phyloP scores from a whole-genome alignment of 1,140 invertebrate species.

The Drosophila guanche region DNA sequence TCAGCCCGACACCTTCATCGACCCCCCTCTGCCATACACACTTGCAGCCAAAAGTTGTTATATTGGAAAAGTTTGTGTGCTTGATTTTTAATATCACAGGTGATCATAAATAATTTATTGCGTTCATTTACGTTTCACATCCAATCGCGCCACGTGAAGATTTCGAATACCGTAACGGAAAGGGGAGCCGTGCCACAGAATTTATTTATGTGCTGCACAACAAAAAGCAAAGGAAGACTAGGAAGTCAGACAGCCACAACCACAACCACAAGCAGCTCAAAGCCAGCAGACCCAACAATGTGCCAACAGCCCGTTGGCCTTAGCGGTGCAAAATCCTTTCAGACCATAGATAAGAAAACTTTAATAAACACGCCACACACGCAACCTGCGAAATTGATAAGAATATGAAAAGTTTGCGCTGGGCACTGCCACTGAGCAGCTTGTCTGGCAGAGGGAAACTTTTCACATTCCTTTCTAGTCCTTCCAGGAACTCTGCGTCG shows the following conservation, averaged over 20 bases:
- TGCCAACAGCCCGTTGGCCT: slow-evolving; percentile 65
- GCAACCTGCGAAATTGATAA: slow-evolving; percentile 78
- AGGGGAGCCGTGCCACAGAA: slow-evolving; percentile 41
- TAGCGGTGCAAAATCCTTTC: slow-evolving; percentile 68
- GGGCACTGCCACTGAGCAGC: slow-evolving; percentile 43
- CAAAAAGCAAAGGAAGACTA: slow-evolving; percentile 49
- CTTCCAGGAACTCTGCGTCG: too few species aligned
- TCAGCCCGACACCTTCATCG: slow-evolving; percentile 18
- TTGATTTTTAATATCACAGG: slow-evolving; percentile 83
- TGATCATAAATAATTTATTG: slow-evolving; percentile 83
- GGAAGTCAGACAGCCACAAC: too few species aligned
- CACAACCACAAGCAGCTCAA: neutral
- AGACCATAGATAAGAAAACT: slow-evolving; percentile 76
- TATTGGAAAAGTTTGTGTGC: slow-evolving; percentile 82
- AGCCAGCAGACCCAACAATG: slow-evolving; percentile 61
- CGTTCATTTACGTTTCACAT: slow-evolving; percentile 83
- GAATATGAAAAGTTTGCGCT: slow-evolving; percentile 75
- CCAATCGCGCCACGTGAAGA: slow-evolving; percentile 78
- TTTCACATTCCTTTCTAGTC: slow-evolving; percentile 46
- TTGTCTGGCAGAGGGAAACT: slow-evolving; percentile 29
- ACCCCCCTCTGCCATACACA: slow-evolving; percentile 39
- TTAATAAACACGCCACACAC: slow-evolving; percentile 81
- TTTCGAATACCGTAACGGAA: slow-evolving; percentile 28
- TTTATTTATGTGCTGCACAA: slow-evolving; percentile 73
- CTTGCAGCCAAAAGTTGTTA: slow-evolving; percentile 73